Evolutionary conservation across 2,888 invertebrate species (phyloP).

Genomic region (Oscheius sp.): DNA sequence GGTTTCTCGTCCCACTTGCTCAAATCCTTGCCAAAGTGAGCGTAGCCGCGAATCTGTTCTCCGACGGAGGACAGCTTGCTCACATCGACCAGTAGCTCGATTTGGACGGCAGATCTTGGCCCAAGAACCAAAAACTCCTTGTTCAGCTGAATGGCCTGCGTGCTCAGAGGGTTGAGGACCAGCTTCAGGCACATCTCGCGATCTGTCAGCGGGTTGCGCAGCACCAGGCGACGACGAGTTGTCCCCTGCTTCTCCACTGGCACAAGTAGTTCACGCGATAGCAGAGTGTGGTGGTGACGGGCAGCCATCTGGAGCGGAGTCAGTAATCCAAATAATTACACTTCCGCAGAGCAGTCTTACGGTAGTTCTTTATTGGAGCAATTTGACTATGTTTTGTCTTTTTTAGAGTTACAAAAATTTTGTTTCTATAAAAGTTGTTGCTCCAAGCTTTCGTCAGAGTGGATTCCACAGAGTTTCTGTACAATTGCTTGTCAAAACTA

Average conservation of each 20-base stretch:
- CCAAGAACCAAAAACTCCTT: constrained; percentile 1
- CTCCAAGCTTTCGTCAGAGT: too few relatives aligned
- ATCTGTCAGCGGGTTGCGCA: constrained; percentile 8
- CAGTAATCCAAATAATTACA: too few relatives aligned
- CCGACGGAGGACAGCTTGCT: neutral
- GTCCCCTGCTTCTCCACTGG: constrained; percentile 1
- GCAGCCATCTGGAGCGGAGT: neutral
- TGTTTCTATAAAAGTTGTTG: too few relatives aligned
- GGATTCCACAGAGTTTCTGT: too few relatives aligned
- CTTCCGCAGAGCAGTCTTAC: too few relatives aligned
- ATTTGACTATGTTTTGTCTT: too few relatives aligned
- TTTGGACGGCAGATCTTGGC: neutral
- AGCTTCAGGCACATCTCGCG: constrained; percentile 12
- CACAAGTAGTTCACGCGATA: neutral
- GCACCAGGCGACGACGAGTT: constrained; percentile 15
- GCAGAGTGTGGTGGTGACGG: neutral
- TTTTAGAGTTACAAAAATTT: too few relatives aligned
- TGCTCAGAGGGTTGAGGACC: constrained; percentile 4
- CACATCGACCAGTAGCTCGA: neutral
- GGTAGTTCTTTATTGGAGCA: too few relatives aligned
- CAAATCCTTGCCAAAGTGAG: neutral
- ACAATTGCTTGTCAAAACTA: too few relatives aligned
- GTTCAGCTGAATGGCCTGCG: neutral
- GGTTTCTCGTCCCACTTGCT: neutral
- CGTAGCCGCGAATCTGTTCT: constrained; percentile 23